A percentile compares a stretch with the other conserved stretches of the same genome.
Evolutionary conservation across 2,797 vertebrate genomes (phyloP).

Genomic region (Chromobotia macracanthus): DNA sequence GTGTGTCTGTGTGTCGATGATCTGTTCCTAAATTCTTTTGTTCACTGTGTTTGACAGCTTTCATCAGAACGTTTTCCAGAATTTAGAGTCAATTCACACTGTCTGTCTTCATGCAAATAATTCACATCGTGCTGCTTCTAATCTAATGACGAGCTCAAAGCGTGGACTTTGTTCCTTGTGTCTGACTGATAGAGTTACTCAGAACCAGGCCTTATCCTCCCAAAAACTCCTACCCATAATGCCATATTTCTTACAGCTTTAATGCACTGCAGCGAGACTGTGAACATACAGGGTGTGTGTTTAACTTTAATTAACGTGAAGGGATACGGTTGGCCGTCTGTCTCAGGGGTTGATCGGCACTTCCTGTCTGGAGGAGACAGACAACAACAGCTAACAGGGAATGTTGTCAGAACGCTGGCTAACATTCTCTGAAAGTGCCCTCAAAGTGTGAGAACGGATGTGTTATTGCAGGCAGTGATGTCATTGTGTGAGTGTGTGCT

Average conservation of each 20-base stretch:
- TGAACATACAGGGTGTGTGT: constrained; percentile 24
- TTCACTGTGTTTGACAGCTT: constrained; percentile 61
- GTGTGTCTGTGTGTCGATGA: constrained; percentile 8
- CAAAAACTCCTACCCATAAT: neutral
- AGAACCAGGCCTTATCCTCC: neutral
- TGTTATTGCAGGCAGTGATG: too few relatives aligned
- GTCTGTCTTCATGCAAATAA: constrained; percentile 48
- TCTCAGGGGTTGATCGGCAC: constrained; percentile 28
- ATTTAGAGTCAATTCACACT: constrained; percentile 3
- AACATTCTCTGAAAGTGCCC: too few relatives aligned
- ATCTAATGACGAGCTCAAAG: constrained; percentile 14
- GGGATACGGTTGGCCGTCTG: constrained; percentile 5
- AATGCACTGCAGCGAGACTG: neutral
- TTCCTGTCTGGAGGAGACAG: constrained; percentile 40
- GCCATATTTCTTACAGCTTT: neutral
- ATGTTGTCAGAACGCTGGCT: too few relatives aligned
- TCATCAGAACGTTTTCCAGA: constrained; percentile 45
- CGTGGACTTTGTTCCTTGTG: neutral
- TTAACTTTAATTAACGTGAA: neutral
- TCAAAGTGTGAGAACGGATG: too few relatives aligned
- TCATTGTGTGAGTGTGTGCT: too few relatives aligned
- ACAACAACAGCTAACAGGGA: constrained; percentile 12
- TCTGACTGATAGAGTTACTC: neutral
- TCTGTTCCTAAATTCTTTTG: constrained; percentile 61
- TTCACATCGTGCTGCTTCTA: neutral